Conservation (phyloP, 2,888 invertebrate genomes). For the Pyrgus malvae region DNA sequence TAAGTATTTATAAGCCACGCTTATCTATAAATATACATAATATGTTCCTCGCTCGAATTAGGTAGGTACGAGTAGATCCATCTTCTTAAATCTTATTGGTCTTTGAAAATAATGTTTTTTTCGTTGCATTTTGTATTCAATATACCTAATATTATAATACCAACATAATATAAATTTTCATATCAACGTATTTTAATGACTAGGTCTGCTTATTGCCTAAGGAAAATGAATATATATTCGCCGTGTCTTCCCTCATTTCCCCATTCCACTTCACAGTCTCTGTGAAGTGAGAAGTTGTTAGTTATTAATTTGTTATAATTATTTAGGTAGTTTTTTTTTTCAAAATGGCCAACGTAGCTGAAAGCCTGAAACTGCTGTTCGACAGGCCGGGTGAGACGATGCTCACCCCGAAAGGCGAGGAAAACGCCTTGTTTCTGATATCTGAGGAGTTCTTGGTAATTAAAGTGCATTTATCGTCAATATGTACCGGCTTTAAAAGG, state of each 20-base stretch:
- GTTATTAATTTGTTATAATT: constrained; percentile 13
- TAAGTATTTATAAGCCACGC: too few species aligned
- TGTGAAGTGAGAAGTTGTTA: constrained; percentile 56
- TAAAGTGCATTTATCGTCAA: too few species aligned
- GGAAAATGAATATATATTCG: background rate
- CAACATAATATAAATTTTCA: too few species aligned
- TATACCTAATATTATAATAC: too few species aligned
- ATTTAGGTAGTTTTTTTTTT: constrained; percentile 28
- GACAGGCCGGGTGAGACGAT: constrained; percentile 84
- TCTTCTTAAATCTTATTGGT: too few species aligned
- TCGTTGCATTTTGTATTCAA: too few species aligned
- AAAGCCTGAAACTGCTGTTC: constrained; percentile 69
- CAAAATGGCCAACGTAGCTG: constrained; percentile 50
- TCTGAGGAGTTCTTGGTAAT: constrained; percentile 84
- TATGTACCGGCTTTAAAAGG: too few species aligned
- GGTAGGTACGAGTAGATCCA: too few species aligned
- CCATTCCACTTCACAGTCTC: constrained; percentile 60
- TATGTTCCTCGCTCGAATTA: too few species aligned
- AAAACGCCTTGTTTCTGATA: constrained; percentile 82
- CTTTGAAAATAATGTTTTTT: too few species aligned
- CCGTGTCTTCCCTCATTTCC: background rate
- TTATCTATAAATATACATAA: too few species aligned
- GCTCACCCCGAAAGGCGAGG: constrained; percentile 83
- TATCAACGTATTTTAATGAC: too few species aligned
- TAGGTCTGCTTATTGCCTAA: background rate